Evolutionary conservation across 2,113 vertebrate species (phyloP), one percentile per base, ranked within the genome.

Genomic region (Salminus brasiliensis): DNA sequence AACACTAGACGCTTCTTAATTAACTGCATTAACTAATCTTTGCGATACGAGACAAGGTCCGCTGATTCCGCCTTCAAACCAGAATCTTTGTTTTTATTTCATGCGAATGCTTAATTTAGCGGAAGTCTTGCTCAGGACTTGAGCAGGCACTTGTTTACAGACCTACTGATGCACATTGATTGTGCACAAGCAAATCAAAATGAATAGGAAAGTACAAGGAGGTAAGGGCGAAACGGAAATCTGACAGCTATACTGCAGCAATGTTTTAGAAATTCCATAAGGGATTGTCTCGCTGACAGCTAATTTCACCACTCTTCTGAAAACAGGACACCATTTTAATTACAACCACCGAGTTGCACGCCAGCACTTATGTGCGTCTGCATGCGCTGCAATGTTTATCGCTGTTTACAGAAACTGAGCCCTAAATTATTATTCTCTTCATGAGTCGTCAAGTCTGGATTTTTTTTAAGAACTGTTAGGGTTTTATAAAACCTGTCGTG

Each of bases 311-410:
- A 15, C n/a, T 59, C 32, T 43, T 15, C 71, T 39, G 62, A 74
- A 16, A 70, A 57, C 74, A n/a, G 59, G 34, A 52, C 27, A 7
- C 25, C 60, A 30, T 85, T 86, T 85, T 72, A 85, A 72, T 80
- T 85, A 83, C 23, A 70, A 72, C 34, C 72, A 8, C 29, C 27
- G 11, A 81, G 52, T 25, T 60, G 39, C 13, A 2, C 10, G 10
- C 21, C 36, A 25, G 70, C 3, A 25, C 27, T 13, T 59, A 43
- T 30, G 41, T 65, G 59, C 73, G 45, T 49, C 1, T 10, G 16
- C 43, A n/a, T 49, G 15, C 4, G n/a, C 23, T 45, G 23, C 45
- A 27, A 13, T 1, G n/a, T 45, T 67, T 67, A 36, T 81, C 73
- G 71, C 49, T 62, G 68, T 79, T 76, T 68, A 34, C 21, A 79